Base-by-base conservation (phyloP, 2,888 invertebrate genomes). In the Euproctis similis region DNA sequence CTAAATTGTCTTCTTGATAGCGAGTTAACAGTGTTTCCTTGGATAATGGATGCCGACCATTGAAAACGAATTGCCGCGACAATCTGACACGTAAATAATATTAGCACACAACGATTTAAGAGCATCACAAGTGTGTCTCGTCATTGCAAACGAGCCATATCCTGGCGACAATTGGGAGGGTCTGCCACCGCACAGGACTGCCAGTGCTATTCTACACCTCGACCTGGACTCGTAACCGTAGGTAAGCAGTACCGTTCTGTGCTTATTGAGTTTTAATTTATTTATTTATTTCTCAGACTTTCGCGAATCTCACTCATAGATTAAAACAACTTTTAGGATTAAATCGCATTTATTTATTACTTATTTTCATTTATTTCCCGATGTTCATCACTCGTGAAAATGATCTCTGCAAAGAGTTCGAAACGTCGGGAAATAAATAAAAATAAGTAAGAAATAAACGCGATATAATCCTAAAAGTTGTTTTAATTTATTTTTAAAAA, bases 131-230 rank as follows among this genome's bases (percentile, higher is more conserved):
- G 70, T 63, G 36, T 37, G 55, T 39, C 61, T 62, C 68, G 64
- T 70, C 73, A 64, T 59, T 47, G 51, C 62, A 66, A 77, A 82
- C 65, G 53, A 65, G 69, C 38, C 38, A 67, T 65, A 80, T 82
- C 81, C 81, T 81, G 81, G 48, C 33, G 40, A 28, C 69, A 77
- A 80, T 76, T 77, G 78, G 41, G 55, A 53, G 45, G 51, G 59
- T 49, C 58, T 32, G 45, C 29, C 41, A 47, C 39, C 40, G 40
- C 27, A 24, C 16, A 38, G 38, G 30, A 36, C 28, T 31, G 30
- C 30, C 62, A 59, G 60, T 64, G 53, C 35, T 42, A 47, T 30
- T 39, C 53, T 45, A 58, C 41, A 41, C 36, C 49, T 41, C 49
- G 51, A 46, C 46, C 38, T 31, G 35, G 29, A 36, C 26, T 25